Conservation (phyloP, 2,888 invertebrate species). For the Proisotoma minuta region DNA sequence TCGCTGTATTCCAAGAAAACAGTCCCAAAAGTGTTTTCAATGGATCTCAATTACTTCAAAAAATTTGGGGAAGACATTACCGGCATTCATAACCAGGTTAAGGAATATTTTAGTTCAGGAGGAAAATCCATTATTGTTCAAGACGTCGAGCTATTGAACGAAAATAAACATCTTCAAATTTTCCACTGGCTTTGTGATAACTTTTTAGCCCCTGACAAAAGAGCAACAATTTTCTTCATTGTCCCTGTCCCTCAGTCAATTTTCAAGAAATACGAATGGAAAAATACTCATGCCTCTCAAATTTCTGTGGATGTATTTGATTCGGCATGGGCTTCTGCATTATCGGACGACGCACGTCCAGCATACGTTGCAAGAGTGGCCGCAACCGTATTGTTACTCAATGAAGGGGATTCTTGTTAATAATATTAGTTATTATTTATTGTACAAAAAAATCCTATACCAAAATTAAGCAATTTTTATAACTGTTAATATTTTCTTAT, state of each 20-base stretch:
- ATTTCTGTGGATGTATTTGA: constrained; percentile 28
- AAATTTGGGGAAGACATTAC: constrained; percentile 18
- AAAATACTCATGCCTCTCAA: constrained; percentile 21
- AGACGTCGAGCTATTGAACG: constrained; percentile 29
- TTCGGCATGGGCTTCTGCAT: constrained; percentile 21
- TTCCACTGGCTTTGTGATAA: constrained; percentile 46
- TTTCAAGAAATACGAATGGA: constrained; percentile 22
- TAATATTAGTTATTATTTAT: background rate
- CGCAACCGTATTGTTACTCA: constrained; percentile 31
- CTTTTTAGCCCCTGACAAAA: constrained; percentile 33
- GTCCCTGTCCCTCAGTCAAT: constrained; percentile 27
- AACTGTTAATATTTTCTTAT: no score
- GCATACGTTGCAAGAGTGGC: constrained; percentile 41
- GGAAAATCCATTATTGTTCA: constrained; percentile 32
- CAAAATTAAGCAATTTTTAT: no score
- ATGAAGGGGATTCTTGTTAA: constrained; percentile 33
- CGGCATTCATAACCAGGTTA: constrained; percentile 30
- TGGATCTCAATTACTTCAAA: constrained; percentile 16
- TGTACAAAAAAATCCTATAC: no score
- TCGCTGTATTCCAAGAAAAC: constrained; percentile 8
- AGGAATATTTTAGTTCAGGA: constrained; percentile 29
- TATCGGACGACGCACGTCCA: constrained; percentile 35
- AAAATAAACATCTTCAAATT: constrained; percentile 26
- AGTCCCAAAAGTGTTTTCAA: constrained; percentile 1
- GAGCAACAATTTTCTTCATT: constrained; percentile 39